Conservation (phyloP, 1,140 invertebrate species). For the Temnothorax curvispinosus region DNA sequence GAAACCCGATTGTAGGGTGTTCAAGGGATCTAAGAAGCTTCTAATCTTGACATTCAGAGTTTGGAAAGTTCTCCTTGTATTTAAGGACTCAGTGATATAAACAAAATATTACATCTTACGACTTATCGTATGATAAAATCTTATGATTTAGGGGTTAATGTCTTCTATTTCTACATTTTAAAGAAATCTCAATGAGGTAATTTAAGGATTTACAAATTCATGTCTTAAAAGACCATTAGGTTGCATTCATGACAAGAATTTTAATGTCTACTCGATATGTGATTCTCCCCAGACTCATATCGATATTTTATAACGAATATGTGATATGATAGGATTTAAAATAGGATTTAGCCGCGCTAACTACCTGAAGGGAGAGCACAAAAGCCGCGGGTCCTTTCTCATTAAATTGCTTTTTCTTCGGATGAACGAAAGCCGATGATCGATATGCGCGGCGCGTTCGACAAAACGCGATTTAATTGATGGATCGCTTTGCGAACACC, state of each 20-base stretch:
- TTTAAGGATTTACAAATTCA: not conserved
- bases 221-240: not conserved
- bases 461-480: constrained; percentile 55
- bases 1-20: not conserved
- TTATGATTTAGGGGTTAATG: not conserved
- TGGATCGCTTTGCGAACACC: constrained; percentile 37
- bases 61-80: not conserved
- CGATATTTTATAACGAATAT: constrained; percentile 3
- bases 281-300: not conserved
- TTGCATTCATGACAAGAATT: constrained; percentile 19
- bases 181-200: not conserved
- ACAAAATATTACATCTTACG: not conserved
- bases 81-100: not conserved
- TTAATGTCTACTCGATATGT: constrained; percentile 19
- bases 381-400: not conserved
- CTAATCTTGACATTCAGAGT: not conserved
- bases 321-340: not conserved
- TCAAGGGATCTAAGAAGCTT: not conserved
- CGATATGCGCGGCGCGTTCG: constrained; percentile 39
- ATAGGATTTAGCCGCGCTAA: constrained; percentile 4
- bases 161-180: not conserved
- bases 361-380: not conserved
- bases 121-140: not conserved
- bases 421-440: constrained; percentile 34
- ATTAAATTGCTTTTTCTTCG: constrained; percentile 40